These are phyloP conservation scores for Drosophila parthenogenetica DNA, from an alignment of 2,888 invertebrate genomes.

Conservation along the genomic window DNA sequence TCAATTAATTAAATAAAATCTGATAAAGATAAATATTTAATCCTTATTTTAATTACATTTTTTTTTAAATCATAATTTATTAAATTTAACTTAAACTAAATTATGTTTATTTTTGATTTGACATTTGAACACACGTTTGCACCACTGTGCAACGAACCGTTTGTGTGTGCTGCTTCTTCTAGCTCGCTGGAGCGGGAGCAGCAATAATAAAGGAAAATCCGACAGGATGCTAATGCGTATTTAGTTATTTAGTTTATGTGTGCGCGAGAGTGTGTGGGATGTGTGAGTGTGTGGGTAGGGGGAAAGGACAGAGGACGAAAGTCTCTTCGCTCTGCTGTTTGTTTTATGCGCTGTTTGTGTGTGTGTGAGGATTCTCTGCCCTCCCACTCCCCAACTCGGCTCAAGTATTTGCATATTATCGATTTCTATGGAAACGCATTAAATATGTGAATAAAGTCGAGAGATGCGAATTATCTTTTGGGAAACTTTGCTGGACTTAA, in stretches of 20 bases:
- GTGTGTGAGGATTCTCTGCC: conserved; percentile 18
- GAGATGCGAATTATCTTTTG: conserved; percentile 4
- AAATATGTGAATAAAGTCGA: conserved; percentile 12
- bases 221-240: conserved; percentile 80
- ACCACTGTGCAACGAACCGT: conserved; percentile 35
- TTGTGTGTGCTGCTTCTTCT: conserved; percentile 32
- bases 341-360: conserved; percentile 55
- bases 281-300: conserved; percentile 9
- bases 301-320: conserved; percentile 12
- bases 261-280: conserved; percentile 22
- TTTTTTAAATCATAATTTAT: too few relatives aligned
- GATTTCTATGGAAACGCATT: conserved; percentile 54
- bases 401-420: conserved; percentile 75
- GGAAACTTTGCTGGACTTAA: conserved; percentile 6
- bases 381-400: conserved; percentile 16
- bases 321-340: conserved; percentile 53
- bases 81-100: too few relatives aligned
- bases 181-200: conserved; percentile 43
- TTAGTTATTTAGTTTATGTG: conserved; percentile 73
- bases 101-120: too few relatives aligned
- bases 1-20: too few relatives aligned
- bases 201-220: conserved; percentile 78
- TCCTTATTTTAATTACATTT: too few relatives aligned
- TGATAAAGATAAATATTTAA: too few relatives aligned
- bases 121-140: neutral